phyloP scores from a whole-genome alignment of 1,140 invertebrate species.

The Drosophila punjabiensis region DNA sequence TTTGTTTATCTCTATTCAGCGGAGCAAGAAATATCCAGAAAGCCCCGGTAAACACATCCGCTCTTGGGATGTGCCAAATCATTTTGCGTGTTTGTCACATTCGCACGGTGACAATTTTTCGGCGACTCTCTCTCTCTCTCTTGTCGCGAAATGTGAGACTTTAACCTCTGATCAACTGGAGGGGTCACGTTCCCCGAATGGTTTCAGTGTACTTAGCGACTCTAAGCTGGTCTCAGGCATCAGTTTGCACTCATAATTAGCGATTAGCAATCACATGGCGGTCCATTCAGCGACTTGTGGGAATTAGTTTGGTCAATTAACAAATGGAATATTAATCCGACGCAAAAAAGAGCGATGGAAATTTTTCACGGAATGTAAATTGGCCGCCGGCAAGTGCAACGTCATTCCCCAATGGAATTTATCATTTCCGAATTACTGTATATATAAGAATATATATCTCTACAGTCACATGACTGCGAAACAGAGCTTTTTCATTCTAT shows the following conservation, averaged over 20 bases:
- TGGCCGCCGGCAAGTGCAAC: slow-evolving; percentile 5
- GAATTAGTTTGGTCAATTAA: slow-evolving; percentile 42
- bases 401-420: slow-evolving; percentile 34
- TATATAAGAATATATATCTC: neutral
- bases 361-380: slow-evolving; percentile 31
- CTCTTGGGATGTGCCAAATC: slow-evolving; percentile 22
- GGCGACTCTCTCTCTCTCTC: neutral
- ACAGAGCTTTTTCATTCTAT: slow-evolving; percentile 41
- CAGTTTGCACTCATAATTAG: slow-evolving; percentile 30
- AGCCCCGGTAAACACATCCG: slow-evolving; percentile 18
- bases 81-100: slow-evolving; percentile 42
- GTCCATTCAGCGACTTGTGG: slow-evolving; percentile 18
- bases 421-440: slow-evolving; percentile 39
- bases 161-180: slow-evolving; percentile 11
- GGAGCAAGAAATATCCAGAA: slow-evolving; percentile 32
- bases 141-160: slow-evolving; percentile 2
- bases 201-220: slow-evolving; percentile 1
- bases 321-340: slow-evolving; percentile 43
- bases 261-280: slow-evolving; percentile 37
- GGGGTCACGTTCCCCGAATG: slow-evolving; percentile 19
- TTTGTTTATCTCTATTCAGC: slow-evolving; percentile 39
- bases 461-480: slow-evolving; percentile 65
- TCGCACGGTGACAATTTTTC: slow-evolving; percentile 22
- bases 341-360: slow-evolving; percentile 27
- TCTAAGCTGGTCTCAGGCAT: neutral